These are phyloP conservation scores for Diorhabda sublineata DNA, from an alignment of 1,140 invertebrate species.

Conservation along the genomic window DNA sequence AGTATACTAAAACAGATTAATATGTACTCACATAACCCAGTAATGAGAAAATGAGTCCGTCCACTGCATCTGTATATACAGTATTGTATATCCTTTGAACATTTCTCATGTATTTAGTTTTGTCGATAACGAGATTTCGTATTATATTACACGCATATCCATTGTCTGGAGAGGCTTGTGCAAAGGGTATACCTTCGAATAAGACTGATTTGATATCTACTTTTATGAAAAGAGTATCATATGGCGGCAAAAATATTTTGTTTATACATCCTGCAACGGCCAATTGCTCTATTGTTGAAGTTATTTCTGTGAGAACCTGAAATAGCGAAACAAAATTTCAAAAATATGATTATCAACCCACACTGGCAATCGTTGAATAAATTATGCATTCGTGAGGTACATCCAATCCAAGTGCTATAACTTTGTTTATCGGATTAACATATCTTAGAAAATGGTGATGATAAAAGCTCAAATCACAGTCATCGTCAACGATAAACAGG, in stretches of 20 bases:
- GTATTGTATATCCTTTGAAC: conserved; percentile 17
- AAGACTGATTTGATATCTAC: conserved; percentile 21
- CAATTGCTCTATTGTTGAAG: conserved; percentile 19
- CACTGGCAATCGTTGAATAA: too few relatives aligned
- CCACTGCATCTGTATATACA: not conserved
- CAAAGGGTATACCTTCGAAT: conserved; percentile 30
- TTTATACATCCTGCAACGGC: conserved; percentile 25
- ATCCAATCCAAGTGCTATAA: too few relatives aligned
- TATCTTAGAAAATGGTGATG: too few relatives aligned
- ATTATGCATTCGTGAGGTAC: too few relatives aligned
- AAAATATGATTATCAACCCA: not conserved
- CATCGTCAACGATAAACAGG: too few relatives aligned
- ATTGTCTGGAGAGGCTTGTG: not conserved
- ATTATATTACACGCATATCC: conserved; percentile 26
- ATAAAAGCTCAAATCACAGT: too few relatives aligned
- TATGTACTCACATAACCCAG: conserved; percentile 52
- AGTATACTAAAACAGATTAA: not conserved
- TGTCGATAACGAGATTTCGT: conserved; percentile 13
- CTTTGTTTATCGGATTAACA: too few relatives aligned
- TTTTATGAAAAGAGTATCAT: conserved; percentile 24
- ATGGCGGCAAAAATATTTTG: conserved; percentile 13
- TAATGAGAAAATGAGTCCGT: conserved; percentile 47
- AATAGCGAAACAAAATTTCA: conserved; percentile 1
- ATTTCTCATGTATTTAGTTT: conserved; percentile 20
- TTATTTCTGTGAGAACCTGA: conserved; percentile 23